Percentiles rank a stretch among this genome's conserved stretches.
phyloP scores from a whole-genome alignment of 2,797 vertebrate species.

The Molossus molossus region DNA sequence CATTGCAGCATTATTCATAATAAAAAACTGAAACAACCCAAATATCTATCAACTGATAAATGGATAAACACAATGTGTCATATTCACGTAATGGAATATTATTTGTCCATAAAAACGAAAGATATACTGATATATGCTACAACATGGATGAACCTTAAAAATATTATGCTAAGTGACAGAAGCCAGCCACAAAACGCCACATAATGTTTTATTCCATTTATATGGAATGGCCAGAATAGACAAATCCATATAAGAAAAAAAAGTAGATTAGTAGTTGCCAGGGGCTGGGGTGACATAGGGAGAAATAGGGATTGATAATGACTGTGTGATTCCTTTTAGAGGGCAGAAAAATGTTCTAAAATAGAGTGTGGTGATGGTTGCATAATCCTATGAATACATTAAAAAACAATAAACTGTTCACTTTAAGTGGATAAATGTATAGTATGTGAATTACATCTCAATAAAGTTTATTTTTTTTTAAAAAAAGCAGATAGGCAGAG shows the following conservation, averaged over 20 bases:
- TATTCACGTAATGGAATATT: background rate
- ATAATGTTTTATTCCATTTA: background rate
- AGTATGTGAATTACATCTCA: constrained; percentile 5
- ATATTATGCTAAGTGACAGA: constrained; percentile 39
- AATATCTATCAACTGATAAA: background rate
- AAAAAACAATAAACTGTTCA: background rate
- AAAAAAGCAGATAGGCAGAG: background rate
- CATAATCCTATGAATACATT: background rate
- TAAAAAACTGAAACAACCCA: background rate
- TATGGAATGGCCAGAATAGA: background rate
- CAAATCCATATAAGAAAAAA: background rate
- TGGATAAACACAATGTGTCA: background rate
- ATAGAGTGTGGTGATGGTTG: background rate
- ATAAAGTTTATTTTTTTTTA: background rate
- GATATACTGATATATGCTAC: background rate
- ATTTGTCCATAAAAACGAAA: constrained; percentile 24
- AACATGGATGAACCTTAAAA: constrained; percentile 17
- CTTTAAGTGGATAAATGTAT: background rate
- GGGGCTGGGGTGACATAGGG: background rate
- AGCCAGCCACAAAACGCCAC: background rate
- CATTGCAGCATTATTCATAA: constrained; percentile 15
- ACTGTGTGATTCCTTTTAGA: constrained; percentile 4
- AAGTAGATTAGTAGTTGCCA: background rate
- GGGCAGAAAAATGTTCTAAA: constrained; percentile 1
- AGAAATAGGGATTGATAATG: background rate